These are phyloP conservation scores for Sigmodon hispidus DNA, from an alignment of 2,113 vertebrate genomes.

Conservation along the genomic window DNA sequence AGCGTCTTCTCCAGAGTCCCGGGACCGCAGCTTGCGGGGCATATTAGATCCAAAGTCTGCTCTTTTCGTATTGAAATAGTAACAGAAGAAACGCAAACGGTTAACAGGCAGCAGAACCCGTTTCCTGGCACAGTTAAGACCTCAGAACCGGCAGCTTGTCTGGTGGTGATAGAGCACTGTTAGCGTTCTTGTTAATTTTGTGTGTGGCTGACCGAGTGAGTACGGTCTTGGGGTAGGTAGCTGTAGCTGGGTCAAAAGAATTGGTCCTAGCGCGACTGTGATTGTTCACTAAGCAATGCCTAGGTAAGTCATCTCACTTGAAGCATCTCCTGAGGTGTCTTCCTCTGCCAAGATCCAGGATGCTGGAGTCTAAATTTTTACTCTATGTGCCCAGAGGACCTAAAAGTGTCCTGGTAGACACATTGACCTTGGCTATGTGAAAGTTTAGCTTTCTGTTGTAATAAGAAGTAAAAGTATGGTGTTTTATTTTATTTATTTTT, in stretches of 20 bases:
- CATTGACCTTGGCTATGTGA: not conserved
- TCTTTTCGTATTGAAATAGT: not conserved
- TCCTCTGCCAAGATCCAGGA: not conserved
- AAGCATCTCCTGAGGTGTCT: not conserved
- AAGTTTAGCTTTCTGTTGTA: not conserved
- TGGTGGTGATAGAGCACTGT: not conserved
- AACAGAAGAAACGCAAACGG: not conserved
- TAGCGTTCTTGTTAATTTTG: not conserved
- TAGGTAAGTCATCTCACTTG: not conserved
- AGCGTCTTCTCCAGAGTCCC: not conserved
- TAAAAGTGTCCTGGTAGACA: not conserved
- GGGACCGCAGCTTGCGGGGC: accelerated
- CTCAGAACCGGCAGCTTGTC: not conserved
- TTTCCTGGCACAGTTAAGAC: not conserved
- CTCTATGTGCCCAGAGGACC: not conserved
- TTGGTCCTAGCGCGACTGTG: not conserved
- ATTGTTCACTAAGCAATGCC: not conserved
- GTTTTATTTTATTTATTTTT: not conserved
- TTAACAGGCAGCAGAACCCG: not conserved
- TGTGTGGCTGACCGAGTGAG: not conserved
- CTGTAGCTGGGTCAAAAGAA: not conserved
- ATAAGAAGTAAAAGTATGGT: not conserved
- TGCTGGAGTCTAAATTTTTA: not conserved
- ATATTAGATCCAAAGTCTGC: not conserved
- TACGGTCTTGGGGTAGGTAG: not conserved